Conservation (phyloP, 2,797 vertebrate genomes). For the Artibeus jamaicensis region DNA sequence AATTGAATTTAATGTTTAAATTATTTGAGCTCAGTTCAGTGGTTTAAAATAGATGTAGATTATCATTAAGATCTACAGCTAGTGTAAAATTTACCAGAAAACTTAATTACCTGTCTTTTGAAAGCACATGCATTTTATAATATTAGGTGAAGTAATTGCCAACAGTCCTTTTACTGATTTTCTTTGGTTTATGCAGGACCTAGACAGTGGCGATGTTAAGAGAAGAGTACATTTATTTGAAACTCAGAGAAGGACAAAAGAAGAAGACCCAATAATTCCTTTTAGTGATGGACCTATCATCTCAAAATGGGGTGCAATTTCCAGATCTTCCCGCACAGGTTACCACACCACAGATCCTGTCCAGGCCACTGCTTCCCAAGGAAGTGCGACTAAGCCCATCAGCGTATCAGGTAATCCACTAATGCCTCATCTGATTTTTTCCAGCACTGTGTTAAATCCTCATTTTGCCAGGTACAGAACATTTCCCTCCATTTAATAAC, state of each 20-base stretch:
- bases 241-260: slow-evolving; percentile 91
- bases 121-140: not conserved
- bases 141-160: slow-evolving; percentile 25
- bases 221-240: slow-evolving; percentile 91
- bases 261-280: slow-evolving; percentile 98
- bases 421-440: not conserved
- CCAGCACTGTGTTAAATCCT: not conserved
- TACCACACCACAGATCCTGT: slow-evolving; percentile 95
- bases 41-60: slow-evolving; percentile 34
- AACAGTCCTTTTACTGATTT: slow-evolving; percentile 24
- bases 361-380: slow-evolving; percentile 95
- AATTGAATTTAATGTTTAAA: slow-evolving; percentile 42
- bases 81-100: slow-evolving; percentile 29
- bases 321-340: slow-evolving; percentile 93
- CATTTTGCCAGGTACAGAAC: not conserved
- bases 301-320: slow-evolving; percentile 99
- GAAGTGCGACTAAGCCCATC: slow-evolving; percentile 91
- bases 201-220: slow-evolving; percentile 88
- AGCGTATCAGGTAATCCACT: slow-evolving; percentile 90
- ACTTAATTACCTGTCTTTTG: slow-evolving; percentile 12
- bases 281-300: slow-evolving; percentile 97
- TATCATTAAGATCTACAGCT: not conserved
- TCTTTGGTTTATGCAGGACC: slow-evolving; percentile 80
- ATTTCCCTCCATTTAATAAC: not conserved
- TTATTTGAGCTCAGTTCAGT: slow-evolving; percentile 18